Conservation (phyloP, 2,888 invertebrate genomes). For the Sicus ferrugineus region DNA sequence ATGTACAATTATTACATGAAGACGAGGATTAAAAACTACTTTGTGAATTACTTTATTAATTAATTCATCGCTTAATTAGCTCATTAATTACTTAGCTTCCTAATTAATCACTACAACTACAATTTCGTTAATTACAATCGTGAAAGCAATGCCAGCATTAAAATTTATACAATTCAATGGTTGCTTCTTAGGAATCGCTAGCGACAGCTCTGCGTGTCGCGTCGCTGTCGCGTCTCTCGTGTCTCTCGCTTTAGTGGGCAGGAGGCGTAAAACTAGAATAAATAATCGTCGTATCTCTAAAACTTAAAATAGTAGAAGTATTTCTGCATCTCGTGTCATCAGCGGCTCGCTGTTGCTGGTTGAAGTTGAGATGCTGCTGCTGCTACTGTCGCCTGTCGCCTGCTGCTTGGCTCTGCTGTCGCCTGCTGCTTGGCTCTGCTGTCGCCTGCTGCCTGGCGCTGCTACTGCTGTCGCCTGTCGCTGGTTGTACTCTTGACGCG, state of each 20-base stretch:
- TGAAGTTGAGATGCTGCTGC: neutral
- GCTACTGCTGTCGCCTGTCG: neutral
- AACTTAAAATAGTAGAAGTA: neutral
- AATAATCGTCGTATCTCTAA: neutral
- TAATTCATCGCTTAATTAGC: neutral
- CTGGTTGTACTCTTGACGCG: neutral
- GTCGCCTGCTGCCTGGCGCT: neutral
- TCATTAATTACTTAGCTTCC: neutral
- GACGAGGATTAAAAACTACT: neutral
- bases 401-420: neutral
- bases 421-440: neutral
- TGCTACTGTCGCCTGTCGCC: neutral
- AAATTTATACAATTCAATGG: slow-evolving; percentile 38
- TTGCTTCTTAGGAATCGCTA: slow-evolving; percentile 37
- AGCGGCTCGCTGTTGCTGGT: neutral
- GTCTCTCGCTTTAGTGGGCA: neutral
- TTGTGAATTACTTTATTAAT: neutral
- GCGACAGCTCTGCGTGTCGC: neutral
- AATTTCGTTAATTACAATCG: neutral
- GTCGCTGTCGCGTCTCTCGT: neutral
- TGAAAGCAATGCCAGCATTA: neutral
- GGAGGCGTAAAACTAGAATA: slow-evolving; percentile 4
- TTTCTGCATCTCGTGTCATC: no score
- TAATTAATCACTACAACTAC: slow-evolving; percentile 4
- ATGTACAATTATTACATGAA: neutral